phyloP scores from a whole-genome alignment of 2,797 vertebrate species.

The Stomatorhinus walkeri region DNA sequence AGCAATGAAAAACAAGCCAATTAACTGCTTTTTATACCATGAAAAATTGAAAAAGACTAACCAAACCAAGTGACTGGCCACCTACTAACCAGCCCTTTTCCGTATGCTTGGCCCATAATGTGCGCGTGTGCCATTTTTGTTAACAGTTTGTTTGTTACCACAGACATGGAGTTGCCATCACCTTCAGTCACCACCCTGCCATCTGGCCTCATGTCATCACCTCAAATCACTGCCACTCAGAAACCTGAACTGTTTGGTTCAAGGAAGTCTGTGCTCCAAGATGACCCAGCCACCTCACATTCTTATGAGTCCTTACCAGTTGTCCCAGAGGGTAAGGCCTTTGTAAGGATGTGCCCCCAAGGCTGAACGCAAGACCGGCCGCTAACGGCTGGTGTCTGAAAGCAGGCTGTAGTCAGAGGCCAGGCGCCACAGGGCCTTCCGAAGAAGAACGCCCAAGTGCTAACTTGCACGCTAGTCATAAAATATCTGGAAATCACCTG shows the following conservation, averaged over 20 bases:
- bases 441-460: not conserved
- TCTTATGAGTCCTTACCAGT: slow-evolving; percentile 90
- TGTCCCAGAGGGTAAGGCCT: slow-evolving; percentile 97
- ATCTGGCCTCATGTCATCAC: slow-evolving; percentile 87
- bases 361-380: slow-evolving; percentile 74
- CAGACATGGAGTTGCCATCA: slow-evolving; percentile 94
- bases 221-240: slow-evolving; percentile 91
- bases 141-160: slow-evolving; percentile 94
- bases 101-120: not conserved
- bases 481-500: not conserved
- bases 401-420: not conserved
- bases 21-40: not conserved
- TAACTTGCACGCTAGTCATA: not conserved
- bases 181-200: slow-evolving; percentile 85
- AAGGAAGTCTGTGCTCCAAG: slow-evolving; percentile 88
- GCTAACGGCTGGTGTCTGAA: slow-evolving; percentile 43
- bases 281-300: slow-evolving; percentile 91
- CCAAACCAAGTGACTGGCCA: not conserved
- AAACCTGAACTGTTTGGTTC: slow-evolving; percentile 94
- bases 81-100: not conserved
- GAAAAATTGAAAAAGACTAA: not conserved
- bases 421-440: not conserved
- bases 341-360: slow-evolving; percentile 57
- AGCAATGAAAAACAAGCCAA: not conserved
- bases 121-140: slow-evolving; percentile 55